phyloP scores from a whole-genome alignment of 1,140 invertebrate genomes.

The Drosophila murphyi region DNA sequence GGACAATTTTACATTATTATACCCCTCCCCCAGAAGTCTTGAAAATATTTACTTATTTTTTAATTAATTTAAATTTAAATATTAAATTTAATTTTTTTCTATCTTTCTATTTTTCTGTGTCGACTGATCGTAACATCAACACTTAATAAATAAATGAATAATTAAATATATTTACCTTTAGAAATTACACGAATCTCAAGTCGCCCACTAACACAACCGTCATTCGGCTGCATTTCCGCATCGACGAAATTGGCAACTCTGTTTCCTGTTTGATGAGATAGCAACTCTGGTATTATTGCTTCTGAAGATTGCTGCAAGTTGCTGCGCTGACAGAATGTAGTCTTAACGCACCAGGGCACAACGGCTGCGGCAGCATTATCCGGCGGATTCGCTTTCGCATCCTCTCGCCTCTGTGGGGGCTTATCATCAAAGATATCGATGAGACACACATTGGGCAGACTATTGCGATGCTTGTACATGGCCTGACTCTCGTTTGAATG shows the following conservation, averaged over 20 bases:
- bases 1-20: too few species aligned
- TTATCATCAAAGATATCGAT: constrained; percentile 55
- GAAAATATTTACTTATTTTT: too few species aligned
- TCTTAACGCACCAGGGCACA: constrained; percentile 57
- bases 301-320: constrained; percentile 17
- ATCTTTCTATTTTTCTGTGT: too few species aligned
- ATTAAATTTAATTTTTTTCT: too few species aligned
- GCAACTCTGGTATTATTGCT: background rate
- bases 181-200: constrained; percentile 92
- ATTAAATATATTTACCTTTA: constrained; percentile 70
- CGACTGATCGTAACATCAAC: too few species aligned
- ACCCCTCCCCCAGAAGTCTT: too few species aligned
- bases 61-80: too few species aligned
- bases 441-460: constrained; percentile 74
- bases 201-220: constrained; percentile 89
- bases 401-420: background rate
- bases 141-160: too few species aligned
- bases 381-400: background rate
- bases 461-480: constrained; percentile 62
- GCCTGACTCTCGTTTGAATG: constrained; percentile 31
- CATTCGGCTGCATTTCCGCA: constrained; percentile 76
- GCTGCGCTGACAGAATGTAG: constrained; percentile 50
- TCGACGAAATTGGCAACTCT: background rate
- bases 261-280: background rate
- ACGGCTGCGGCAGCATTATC: background rate